Percentiles rank a stretch among this genome's conserved stretches.
Evolutionary conservation across 2,113 vertebrate genomes (phyloP).

Genomic region (Aspidoscelis tigris): DNA sequence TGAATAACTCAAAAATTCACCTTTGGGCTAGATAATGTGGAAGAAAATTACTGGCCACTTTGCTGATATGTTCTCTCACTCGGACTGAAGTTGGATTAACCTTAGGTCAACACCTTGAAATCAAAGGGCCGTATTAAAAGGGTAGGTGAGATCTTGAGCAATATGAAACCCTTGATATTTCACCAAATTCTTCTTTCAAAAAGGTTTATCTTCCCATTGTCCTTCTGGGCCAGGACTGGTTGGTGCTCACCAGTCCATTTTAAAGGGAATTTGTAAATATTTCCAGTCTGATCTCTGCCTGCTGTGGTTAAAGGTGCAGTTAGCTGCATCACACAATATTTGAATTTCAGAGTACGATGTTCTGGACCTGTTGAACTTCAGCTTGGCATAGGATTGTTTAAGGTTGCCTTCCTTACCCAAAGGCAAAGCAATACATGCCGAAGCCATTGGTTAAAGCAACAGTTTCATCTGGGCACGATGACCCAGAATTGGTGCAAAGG

Average conservation of each 20-base stretch:
- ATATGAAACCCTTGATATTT: neutral
- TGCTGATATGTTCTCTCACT: too few species aligned
- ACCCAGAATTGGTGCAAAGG: neutral
- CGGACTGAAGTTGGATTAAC: too few species aligned
- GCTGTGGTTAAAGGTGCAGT: neutral
- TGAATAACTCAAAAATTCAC: too few species aligned
- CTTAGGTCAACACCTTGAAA: too few species aligned
- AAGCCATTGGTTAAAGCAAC: neutral
- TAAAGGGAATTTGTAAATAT: neutral
- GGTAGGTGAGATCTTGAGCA: too few species aligned
- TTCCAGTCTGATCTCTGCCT: neutral
- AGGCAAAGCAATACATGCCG: neutral
- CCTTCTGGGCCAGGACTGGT: neutral
- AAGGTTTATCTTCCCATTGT: neutral
- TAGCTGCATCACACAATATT: neutral
- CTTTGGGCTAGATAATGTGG: too few species aligned
- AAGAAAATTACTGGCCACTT: too few species aligned
- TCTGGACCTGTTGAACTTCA: neutral
- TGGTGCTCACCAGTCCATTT: too few species aligned
- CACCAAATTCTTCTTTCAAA: neutral
- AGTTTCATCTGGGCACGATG: neutral
- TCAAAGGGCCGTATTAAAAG: neutral
- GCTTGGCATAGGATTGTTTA: neutral
- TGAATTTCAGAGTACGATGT: neutral
- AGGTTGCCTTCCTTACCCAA: neutral